Conservation (phyloP, 2,888 invertebrate species). For the Troglohyphantes excavatus region DNA sequence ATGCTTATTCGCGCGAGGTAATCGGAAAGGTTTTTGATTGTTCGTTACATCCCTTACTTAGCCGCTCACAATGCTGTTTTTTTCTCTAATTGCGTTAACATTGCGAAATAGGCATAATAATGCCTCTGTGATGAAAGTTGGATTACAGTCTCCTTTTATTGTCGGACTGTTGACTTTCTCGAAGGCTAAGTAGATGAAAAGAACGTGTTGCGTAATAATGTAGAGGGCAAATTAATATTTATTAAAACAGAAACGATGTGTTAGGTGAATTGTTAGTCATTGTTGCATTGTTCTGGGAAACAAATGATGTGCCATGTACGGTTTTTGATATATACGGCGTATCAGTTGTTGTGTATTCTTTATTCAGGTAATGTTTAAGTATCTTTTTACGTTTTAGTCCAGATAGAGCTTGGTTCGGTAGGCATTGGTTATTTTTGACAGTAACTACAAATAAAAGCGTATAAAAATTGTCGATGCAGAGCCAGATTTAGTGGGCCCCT, state of each 20-base stretch:
- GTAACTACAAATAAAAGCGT: no score
- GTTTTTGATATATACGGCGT: neutral
- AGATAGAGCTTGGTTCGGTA: no score
- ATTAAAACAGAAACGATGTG: neutral
- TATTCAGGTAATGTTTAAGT: neutral
- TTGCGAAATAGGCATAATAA: neutral
- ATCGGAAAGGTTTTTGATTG: no score
- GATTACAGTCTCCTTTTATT: slow-evolving; percentile 3
- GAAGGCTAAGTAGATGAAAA: neutral
- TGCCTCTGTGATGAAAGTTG: neutral
- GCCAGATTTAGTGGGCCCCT: no score
- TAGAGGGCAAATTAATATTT: neutral
- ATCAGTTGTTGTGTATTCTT: neutral
- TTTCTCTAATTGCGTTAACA: neutral
- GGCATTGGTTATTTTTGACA: no score
- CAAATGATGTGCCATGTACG: neutral
- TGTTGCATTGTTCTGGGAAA: neutral
- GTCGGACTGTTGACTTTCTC: slow-evolving; percentile 5
- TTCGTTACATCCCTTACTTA: no score
- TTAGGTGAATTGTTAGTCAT: neutral
- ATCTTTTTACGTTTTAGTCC: no score
- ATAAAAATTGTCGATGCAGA: no score
- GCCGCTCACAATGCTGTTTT: no score
- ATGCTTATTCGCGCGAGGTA: no score
- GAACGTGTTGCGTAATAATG: neutral